Evolutionary conservation across 37 sponge, comb jelly and placozoan species (phyloP), one percentile per base, ranked within the genome.

Genomic region (Axinella damicornis): DNA sequence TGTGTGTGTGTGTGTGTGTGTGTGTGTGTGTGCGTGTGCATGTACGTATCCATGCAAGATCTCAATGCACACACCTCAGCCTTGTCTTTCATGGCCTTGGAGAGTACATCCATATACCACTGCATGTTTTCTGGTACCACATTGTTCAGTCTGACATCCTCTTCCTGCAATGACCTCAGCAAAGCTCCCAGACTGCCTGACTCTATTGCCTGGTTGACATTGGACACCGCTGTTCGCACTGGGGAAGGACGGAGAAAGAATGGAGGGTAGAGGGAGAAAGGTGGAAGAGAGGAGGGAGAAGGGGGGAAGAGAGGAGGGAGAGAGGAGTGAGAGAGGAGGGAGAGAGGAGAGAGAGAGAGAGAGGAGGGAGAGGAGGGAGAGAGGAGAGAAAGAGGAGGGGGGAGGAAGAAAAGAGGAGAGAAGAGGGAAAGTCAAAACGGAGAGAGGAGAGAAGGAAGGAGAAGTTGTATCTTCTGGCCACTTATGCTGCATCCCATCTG

Each of bases 21-120:
- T n/a, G n/a, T n/a, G n/a, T n/a, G n/a, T n/a, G n/a, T n/a, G n/a
- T n/a, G n/a, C n/a, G n/a, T n/a, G n/a, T n/a, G n/a, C n/a, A n/a
- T n/a, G n/a, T n/a, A n/a, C n/a, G n/a, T n/a, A n/a, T n/a, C n/a
- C n/a, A n/a, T n/a, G n/a, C n/a, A n/a, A 69, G 36, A 4, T 30
- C 2, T 69, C 9, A 31, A 4, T 46, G 9, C 46, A 46, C 46
- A 46, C 46, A 46, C 46, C 68, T 93, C 90, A 54, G 76, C 73
- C 56, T 91, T 95, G 78, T 91, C 92, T 38, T 22, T 67, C n/a
- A 65, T 41, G 20, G 92, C 82, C 77, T 89, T 88, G 12, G 83
- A 63, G 20, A 95, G 76, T 0, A 95, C 74, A 37, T 95, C 92
- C 80, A 74, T 68, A 74, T 95, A 95, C 95, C 95, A 95, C 74